Evolutionary conservation across 2,797 vertebrate species (phyloP).

Genomic region (Yasuhikotakia modesta): DNA sequence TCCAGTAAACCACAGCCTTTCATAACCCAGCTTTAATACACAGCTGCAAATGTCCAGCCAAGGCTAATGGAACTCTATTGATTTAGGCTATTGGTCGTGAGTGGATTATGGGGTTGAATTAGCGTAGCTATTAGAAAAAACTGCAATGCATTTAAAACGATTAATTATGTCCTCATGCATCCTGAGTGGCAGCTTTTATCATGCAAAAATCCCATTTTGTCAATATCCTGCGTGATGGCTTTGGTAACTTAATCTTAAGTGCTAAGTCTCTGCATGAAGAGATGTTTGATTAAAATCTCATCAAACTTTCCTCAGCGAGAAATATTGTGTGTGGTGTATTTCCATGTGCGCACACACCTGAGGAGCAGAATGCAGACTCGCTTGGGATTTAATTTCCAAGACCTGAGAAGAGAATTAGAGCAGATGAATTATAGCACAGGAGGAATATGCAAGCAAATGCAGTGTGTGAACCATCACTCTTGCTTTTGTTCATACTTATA

Average conservation of each 20-base stretch:
- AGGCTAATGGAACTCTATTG: conserved; percentile 50
- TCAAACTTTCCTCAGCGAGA: conserved; percentile 57
- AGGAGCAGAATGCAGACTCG: conserved; percentile 33
- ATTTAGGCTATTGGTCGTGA: conserved; percentile 57
- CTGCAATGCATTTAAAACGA: conserved; percentile 66
- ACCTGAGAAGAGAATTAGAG: conserved; percentile 30
- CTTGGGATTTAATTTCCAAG: conserved; percentile 29
- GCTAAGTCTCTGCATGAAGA: conserved; percentile 59
- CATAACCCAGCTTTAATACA: conserved; percentile 34
- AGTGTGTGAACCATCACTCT: neutral
- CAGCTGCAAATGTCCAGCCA: conserved; percentile 15
- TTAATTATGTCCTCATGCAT: conserved; percentile 66
- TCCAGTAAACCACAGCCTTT: conserved; percentile 34
- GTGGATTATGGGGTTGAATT: conserved; percentile 58
- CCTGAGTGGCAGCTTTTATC: conserved; percentile 51
- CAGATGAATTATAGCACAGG: conserved; percentile 24
- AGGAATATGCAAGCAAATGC: conserved; percentile 3
- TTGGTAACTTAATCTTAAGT: conserved; percentile 66
- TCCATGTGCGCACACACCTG: conserved; percentile 33
- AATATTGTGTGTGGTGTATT: conserved; percentile 12
- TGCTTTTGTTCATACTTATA: neutral
- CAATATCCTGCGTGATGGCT: conserved; percentile 68
- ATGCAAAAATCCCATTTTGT: conserved; percentile 68
- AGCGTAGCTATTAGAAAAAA: conserved; percentile 41
- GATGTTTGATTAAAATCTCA: conserved; percentile 71